Evolutionary conservation across 2,797 vertebrate genomes (phyloP), one percentile per base, ranked within the genome.

Genomic region (Tarsius wallacei): DNA sequence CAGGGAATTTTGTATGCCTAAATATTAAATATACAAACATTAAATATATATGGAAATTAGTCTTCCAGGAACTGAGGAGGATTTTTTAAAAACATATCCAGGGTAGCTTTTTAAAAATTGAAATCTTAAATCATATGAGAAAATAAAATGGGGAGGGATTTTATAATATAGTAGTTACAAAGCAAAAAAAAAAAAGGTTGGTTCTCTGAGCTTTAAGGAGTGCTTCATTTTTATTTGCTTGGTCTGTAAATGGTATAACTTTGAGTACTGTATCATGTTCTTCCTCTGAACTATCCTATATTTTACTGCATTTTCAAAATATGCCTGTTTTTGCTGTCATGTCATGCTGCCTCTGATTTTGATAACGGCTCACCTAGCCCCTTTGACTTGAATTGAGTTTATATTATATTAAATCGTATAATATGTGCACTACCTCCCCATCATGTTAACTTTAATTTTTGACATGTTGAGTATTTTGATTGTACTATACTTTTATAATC

Each of bases 251-350:
- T 95, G 88, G 33, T 94, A 49, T 11, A 88, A 88, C 21, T 96
- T 88, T 97, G 81, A 78, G 21, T 93, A 77, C 66, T 71, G 16
- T 61, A 26, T 85, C 66, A 59, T 77, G 33, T 93, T 94, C 92
- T 76, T 95, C 28, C 42, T 85, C 64, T 96, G 87, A 85, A 87
- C 31, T 95, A 2, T 87, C 51, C 36, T 77, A 3, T 82, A n/a
- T 88, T 94, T 88, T 91, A 81, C 80, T 96, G 86, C 64, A 63
- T 96, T 97, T 97, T 93, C 85, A 90, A 94, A 94, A 73, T 70
- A 76, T 36, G 59, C 70, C 53, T 76, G 3, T 68, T 68, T 94
- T 84, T 91, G 53, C 49, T 77, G 71, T 96, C 16, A 87, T 74
- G 14, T 93, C 73, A 74, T 91, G 21, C 36, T 94, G 49, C 28